A percentile compares a stretch with the other conserved stretches of the same genome.
Evolutionary conservation across 2,888 invertebrate genomes (phyloP).

Genomic region (Megastigmus dorsalis): DNA sequence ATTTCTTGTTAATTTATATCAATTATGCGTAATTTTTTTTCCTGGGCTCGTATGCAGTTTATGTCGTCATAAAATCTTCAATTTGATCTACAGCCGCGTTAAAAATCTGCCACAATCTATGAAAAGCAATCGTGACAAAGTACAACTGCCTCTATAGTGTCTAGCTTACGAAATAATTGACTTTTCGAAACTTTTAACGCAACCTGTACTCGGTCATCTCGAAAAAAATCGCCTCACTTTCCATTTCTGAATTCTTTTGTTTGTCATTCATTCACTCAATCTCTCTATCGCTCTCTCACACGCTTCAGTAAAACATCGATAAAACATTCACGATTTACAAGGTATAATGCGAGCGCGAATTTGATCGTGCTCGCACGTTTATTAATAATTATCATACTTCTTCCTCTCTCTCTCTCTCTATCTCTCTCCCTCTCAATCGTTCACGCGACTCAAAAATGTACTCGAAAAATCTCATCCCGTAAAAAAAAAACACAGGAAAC

Average conservation of each 20-base stretch:
- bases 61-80: not conserved
- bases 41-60: not conserved
- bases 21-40: constrained; percentile 25
- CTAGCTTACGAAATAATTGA: constrained; percentile 24
- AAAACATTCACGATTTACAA: constrained; percentile 40
- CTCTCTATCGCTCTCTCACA: not conserved
- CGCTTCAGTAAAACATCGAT: constrained; percentile 24
- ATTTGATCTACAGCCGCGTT: constrained; percentile 10
- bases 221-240: constrained; percentile 1
- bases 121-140: constrained; percentile 13
- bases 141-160: constrained; percentile 20
- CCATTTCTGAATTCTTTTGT: no score
- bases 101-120: constrained; percentile 10
- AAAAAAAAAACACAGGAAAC: constrained; percentile 34
- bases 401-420: not conserved
- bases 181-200: constrained; percentile 14
- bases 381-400: not conserved
- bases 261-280: not conserved
- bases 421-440: constrained; percentile 1
- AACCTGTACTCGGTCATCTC: no score
- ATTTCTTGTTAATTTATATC: not conserved
- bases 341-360: constrained; percentile 1
- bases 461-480: constrained; percentile 40
- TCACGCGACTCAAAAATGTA: constrained; percentile 9
- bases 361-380: not conserved